phyloP scores from a whole-genome alignment of 2,797 vertebrate species.

The Agapornis canus region DNA sequence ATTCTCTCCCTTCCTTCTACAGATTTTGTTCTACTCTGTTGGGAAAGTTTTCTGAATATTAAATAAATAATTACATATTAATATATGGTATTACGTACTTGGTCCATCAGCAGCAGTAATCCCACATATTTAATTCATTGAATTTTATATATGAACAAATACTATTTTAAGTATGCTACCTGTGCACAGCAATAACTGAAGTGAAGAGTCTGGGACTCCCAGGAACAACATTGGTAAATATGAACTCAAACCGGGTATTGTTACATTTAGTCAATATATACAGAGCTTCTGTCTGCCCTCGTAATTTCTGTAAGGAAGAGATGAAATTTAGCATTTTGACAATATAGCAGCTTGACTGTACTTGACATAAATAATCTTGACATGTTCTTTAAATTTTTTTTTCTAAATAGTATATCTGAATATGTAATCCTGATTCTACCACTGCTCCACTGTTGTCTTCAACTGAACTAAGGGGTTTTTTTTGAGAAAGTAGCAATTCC shows the following conservation, averaged over 20 bases:
- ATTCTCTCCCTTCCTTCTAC: background rate
- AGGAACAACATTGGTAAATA: constrained; percentile 97
- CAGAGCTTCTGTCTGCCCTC: constrained; percentile 98
- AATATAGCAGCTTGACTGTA: background rate
- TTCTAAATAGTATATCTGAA: background rate
- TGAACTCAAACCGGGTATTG: constrained; percentile 98
- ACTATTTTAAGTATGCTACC: constrained; percentile 75
- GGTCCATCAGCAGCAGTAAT: background rate
- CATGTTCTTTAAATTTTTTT: background rate
- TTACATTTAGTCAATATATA: constrained; percentile 98
- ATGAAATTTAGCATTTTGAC: constrained; percentile 22
- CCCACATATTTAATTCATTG: background rate
- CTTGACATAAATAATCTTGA: background rate
- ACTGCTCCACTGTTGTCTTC: background rate
- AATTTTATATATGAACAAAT: background rate
- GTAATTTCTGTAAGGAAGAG: constrained; percentile 87
- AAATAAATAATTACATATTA: background rate
- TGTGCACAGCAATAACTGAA: constrained; percentile 97
- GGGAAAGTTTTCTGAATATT: background rate
- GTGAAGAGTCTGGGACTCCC: constrained; percentile 97
- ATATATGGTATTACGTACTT: background rate
- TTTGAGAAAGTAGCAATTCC: background rate
- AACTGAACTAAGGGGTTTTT: background rate
- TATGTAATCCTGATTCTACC: background rate
- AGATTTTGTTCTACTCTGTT: background rate